Percentiles rank a stretch among this genome's conserved stretches.
These are phyloP conservation scores for Gambusia holbrooki DNA, from an alignment of 2,113 vertebrate genomes.

Conservation along the genomic window DNA sequence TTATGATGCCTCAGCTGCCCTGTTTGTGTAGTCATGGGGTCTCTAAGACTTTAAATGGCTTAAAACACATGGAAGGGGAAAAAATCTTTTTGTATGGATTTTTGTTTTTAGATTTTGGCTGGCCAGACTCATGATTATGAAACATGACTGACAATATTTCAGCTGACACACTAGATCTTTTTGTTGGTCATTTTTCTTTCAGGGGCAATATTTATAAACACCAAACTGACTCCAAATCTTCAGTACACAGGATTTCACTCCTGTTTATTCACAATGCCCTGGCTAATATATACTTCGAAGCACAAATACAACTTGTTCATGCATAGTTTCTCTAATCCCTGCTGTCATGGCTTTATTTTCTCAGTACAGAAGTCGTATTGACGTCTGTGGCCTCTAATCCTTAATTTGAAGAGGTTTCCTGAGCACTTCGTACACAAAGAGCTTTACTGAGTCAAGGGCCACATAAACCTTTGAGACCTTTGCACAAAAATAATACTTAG, in stretches of 20 bases:
- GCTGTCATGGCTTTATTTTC: conserved; percentile 51
- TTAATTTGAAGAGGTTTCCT: conserved; percentile 26
- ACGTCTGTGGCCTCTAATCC: conserved; percentile 43
- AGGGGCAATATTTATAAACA: conserved; percentile 3
- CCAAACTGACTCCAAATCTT: conserved; percentile 24
- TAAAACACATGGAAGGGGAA: conserved; percentile 40
- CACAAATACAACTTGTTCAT: conserved; percentile 54
- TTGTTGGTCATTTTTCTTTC: background rate
- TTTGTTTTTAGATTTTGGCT: conserved; percentile 8
- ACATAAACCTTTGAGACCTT: conserved; percentile 21
- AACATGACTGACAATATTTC: conserved; percentile 24
- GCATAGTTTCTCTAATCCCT: conserved; percentile 53
- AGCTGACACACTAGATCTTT: background rate
- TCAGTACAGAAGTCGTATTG: conserved; percentile 2
- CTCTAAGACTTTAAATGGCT: conserved; percentile 73
- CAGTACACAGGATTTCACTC: conserved; percentile 25
- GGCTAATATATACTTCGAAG: conserved; percentile 34
- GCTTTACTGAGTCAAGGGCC: conserved; percentile 27
- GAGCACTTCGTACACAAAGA: conserved; percentile 38
- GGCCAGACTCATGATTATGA: conserved; percentile 25
- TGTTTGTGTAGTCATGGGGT: conserved; percentile 67
- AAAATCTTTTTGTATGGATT: conserved; percentile 27
- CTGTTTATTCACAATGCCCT: conserved; percentile 39
- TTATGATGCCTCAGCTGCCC: conserved; percentile 57
- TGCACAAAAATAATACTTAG: background rate